phyloP scores from a whole-genome alignment of 2,113 vertebrate genomes.

The Hippocampus mohnikei region DNA sequence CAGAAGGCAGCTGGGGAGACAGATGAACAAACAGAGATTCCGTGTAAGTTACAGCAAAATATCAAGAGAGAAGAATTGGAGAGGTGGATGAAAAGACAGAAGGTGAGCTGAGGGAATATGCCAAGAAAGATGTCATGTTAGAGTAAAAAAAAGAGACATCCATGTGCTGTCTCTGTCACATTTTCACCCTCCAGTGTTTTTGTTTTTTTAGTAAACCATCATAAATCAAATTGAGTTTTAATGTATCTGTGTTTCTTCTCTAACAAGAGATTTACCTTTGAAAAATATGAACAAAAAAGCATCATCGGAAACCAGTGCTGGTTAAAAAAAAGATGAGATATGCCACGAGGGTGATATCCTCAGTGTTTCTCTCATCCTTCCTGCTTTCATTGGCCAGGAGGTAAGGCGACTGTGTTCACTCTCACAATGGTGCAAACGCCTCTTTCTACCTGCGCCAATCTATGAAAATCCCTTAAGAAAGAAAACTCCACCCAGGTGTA shows the following conservation, averaged over 20 bases:
- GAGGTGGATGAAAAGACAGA: conserved; percentile 24
- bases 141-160: conserved; percentile 11
- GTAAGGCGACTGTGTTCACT: too few species aligned
- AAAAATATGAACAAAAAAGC: conserved; percentile 23
- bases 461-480: too few species aligned
- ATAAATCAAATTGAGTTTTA: background rate
- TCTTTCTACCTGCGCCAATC: too few species aligned
- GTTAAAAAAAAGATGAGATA: conserved; percentile 15
- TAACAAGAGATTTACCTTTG: conserved; percentile 24
- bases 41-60: conserved; percentile 32
- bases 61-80: conserved; percentile 11
- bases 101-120: background rate
- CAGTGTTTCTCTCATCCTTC: conserved; percentile 40
- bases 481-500: too few species aligned
- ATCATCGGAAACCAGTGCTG: conserved; percentile 19
- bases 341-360: conserved; percentile 8
- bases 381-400: background rate
- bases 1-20: conserved; percentile 15
- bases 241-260: too few species aligned
- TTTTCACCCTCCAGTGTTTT: background rate
- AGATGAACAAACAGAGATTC: conserved; percentile 48
- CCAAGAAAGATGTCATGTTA: conserved; percentile 6
- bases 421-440: too few species aligned
- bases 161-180: conserved; percentile 9
- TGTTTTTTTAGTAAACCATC: background rate